Evolutionary conservation across 2,797 vertebrate species (phyloP).

Genomic region (Notamacropus eugenii): DNA sequence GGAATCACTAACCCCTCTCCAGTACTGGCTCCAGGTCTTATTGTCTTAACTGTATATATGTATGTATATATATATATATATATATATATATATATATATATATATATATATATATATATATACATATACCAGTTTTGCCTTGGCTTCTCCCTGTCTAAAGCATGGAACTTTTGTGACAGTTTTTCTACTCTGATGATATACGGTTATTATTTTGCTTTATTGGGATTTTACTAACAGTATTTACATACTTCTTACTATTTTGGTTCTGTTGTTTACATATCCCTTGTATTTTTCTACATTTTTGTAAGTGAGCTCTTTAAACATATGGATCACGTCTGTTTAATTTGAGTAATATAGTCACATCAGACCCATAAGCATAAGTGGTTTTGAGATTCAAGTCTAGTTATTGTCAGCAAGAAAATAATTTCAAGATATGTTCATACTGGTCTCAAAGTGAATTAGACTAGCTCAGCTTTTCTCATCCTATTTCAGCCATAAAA

Average conservation of each 20-base stretch:
- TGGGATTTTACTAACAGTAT: slow-evolving; percentile 24
- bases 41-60: background rate
- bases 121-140: background rate
- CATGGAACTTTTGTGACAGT: background rate
- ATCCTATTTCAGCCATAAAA: background rate
- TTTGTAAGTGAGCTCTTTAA: slow-evolving; percentile 20
- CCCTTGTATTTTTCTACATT: slow-evolving; percentile 4
- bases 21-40: background rate
- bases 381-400: slow-evolving; percentile 36
- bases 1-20: background rate
- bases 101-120: no score
- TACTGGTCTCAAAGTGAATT: slow-evolving; percentile 10
- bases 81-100: no score
- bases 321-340: slow-evolving; percentile 8
- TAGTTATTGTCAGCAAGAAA: slow-evolving; percentile 28
- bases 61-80: no score
- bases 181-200: background rate
- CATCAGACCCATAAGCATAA: background rate
- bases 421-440: slow-evolving; percentile 24
- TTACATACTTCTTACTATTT: slow-evolving; percentile 9
- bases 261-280: background rate
- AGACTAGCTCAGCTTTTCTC: background rate
- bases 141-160: slow-evolving; percentile 33
- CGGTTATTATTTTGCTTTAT: background rate
- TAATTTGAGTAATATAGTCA: background rate